Evolutionary conservation across 92 coral and sea anemone genomes (phyloP), one percentile per base, ranked within the genome.

Genomic region (Porites divaricata): DNA sequence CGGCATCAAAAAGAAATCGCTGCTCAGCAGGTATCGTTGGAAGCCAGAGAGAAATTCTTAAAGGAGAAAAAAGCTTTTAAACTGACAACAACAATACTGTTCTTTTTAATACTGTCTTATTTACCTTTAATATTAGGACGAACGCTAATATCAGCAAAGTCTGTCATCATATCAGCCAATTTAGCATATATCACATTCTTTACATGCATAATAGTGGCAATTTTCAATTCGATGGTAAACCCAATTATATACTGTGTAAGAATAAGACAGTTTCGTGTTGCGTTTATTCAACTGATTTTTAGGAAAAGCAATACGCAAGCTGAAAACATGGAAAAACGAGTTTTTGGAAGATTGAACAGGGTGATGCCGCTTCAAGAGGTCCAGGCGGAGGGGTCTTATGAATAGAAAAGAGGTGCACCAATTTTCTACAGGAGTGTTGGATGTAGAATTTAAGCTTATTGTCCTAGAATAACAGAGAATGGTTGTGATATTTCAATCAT

Each of bases 21-120:
- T 6, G 51, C 50, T 8, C 68, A 58, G 12, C 80, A 75, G 26
- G 26, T 58, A 1, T 28, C 68, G 26, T 21, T 26, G 17, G 66
- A 75, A 59, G 24, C 68, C 80, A 58, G 53, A 10, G 51, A 75
- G 20, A 75, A 61, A 41, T 56, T 75, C 50, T 19, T 56, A 16
- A 75, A 75, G 52, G 80, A 75, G 22, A 22, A 59, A 35, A 75
- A 75, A 53, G 80, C 80, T 28, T 61, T 75, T 6, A 75, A 75
- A 14, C 28, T 61, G 10, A 75, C 68, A 57, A 56, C 80, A 7
- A 15, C 51, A 24, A 53, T 75, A 2, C 22, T 75, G 19, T 6
- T 56, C 16, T 12, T 12, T 1, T 10, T 76, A 9, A 5, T 76
- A n/a, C 11, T 76, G 53, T 14, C n/a, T 62, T 62, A 24, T 41